Evolutionary conservation across 2,888 invertebrate genomes (phyloP).

Genomic region (Drosophila sordidula): DNA sequence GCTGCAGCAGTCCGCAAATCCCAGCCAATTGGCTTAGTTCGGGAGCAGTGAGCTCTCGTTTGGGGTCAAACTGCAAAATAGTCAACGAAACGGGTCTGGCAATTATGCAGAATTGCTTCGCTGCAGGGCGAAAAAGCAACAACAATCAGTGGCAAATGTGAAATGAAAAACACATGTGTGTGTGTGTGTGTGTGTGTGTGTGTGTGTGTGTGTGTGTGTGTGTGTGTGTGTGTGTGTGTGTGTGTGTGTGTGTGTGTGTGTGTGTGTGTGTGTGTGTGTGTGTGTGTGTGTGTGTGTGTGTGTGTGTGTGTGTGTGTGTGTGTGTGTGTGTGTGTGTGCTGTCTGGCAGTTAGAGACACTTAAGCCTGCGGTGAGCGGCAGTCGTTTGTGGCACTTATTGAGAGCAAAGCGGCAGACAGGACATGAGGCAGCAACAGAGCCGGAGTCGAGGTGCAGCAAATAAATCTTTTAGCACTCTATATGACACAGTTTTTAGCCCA

Average conservation of each 20-base stretch:
- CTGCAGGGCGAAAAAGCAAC: slow-evolving; percentile 44
- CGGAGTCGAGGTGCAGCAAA: slow-evolving; percentile 52
- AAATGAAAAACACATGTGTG: slow-evolving; percentile 39
- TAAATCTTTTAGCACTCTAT: slow-evolving; percentile 79
- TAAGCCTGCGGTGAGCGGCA: slow-evolving; percentile 67
- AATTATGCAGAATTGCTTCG: slow-evolving; percentile 56
- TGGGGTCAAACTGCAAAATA: slow-evolving; percentile 32
- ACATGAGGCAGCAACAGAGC: slow-evolving; percentile 32
- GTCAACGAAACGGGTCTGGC: slow-evolving; percentile 36
- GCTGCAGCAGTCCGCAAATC: slow-evolving; percentile 41
- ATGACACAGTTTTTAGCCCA: slow-evolving; percentile 74
- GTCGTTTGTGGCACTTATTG: slow-evolving; percentile 70
- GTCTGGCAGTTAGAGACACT: slow-evolving; percentile 62
- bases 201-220: slow-evolving; percentile 16
- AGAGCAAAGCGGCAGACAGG: slow-evolving; percentile 54
- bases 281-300: slow-evolving; percentile 7
- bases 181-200: background rate
- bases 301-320: background rate
- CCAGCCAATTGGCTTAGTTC: slow-evolving; percentile 48
- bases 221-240: slow-evolving; percentile 1
- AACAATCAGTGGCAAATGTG: slow-evolving; percentile 19
- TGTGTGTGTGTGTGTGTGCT: slow-evolving; percentile 20
- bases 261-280: slow-evolving; percentile 19
- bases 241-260: slow-evolving; percentile 9
- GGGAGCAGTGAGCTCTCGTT: slow-evolving; percentile 15